A percentile compares a stretch with the other conserved stretches of the same genome.
These are phyloP conservation scores for Amphibalanus amphitrite DNA, from an alignment of 1,140 invertebrate genomes.

Conservation along the genomic window DNA sequence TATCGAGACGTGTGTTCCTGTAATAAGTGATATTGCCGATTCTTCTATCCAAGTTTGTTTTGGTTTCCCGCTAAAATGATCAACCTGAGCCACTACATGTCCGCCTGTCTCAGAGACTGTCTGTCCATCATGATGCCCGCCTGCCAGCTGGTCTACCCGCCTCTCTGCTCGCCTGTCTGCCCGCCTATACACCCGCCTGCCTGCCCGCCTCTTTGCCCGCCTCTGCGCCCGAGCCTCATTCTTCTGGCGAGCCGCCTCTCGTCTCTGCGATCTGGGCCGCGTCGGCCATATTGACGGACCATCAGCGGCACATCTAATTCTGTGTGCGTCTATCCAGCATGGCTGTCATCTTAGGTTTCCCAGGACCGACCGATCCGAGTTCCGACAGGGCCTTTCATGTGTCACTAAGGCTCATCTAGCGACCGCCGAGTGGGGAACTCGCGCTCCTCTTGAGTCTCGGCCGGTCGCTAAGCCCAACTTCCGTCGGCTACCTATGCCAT, in stretches of 20 bases:
- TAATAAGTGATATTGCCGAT: too few relatives aligned
- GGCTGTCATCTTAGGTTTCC: neutral
- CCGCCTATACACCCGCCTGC: too few relatives aligned
- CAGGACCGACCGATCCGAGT: neutral
- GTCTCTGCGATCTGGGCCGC: neutral
- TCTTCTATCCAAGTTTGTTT: too few relatives aligned
- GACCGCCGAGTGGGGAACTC: neutral
- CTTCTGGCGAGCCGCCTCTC: neutral
- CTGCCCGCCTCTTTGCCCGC: too few relatives aligned
- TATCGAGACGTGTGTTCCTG: too few relatives aligned
- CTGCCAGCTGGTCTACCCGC: too few relatives aligned
- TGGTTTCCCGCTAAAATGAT: too few relatives aligned
- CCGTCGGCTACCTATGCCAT: neutral
- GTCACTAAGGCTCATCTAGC: neutral
- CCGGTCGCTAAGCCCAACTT: neutral
- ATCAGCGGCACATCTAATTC: neutral
- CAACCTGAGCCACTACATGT: too few relatives aligned
- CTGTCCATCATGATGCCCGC: too few relatives aligned
- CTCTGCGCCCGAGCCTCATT: too few relatives aligned
- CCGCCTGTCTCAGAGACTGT: too few relatives aligned
- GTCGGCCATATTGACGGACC: neutral
- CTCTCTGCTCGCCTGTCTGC: too few relatives aligned
- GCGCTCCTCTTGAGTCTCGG: neutral
- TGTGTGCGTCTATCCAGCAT: neutral
- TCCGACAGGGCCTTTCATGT: neutral